These are phyloP conservation scores for Dolichallabes microphthalmus DNA, from an alignment of 2,113 vertebrate species.

Conservation along the genomic window DNA sequence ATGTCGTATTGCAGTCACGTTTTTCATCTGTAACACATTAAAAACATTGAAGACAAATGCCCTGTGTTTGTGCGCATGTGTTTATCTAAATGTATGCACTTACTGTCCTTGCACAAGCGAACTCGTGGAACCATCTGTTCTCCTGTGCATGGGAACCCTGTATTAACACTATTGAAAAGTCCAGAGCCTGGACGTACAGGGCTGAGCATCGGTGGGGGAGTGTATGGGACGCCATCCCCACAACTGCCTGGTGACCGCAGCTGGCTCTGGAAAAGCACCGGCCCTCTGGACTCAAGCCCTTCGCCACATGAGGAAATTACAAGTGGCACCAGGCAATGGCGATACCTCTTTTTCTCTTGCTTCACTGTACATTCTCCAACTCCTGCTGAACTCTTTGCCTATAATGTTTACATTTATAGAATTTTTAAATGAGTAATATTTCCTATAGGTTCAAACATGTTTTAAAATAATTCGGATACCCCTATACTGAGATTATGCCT, in stretches of 20 bases:
- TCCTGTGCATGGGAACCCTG: conserved; percentile 60
- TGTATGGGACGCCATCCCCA: conserved; percentile 76
- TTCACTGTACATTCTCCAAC: neutral
- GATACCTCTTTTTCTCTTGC: conserved; percentile 77
- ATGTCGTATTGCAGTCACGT: conserved; percentile 71
- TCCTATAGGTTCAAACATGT: neutral
- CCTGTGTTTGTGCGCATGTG: neutral
- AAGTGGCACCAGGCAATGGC: conserved; percentile 79
- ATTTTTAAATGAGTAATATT: neutral
- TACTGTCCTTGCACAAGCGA: conserved; percentile 77
- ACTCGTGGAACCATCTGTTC: conserved; percentile 70
- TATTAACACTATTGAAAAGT: conserved; percentile 80
- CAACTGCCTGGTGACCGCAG: conserved; percentile 76
- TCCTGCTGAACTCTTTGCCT: conserved; percentile 28
- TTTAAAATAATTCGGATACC: neutral
- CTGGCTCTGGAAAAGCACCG: conserved; percentile 83
- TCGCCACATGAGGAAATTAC: conserved; percentile 80
- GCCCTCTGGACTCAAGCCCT: conserved; percentile 67
- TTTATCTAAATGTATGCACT: conserved; percentile 57
- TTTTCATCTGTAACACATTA: conserved; percentile 68
- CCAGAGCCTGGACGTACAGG: conserved; percentile 84
- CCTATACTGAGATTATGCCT: neutral
- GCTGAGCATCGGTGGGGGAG: conserved; percentile 85
- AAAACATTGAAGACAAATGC: conserved; percentile 53
- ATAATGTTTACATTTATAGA: neutral